Conservation (phyloP, 2,113 vertebrate species). For the Calyptomena viridis region DNA sequence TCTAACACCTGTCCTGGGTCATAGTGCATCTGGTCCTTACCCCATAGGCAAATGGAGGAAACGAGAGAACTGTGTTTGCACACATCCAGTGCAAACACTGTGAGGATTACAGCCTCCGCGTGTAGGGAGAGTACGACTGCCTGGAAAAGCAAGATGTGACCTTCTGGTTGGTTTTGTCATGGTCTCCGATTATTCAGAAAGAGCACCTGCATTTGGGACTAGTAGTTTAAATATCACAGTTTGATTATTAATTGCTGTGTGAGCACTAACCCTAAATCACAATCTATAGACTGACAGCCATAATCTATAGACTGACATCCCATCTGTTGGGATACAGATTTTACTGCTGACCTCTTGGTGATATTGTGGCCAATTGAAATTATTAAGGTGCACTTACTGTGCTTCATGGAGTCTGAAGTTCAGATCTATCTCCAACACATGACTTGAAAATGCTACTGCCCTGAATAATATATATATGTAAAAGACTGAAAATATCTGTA, state of each 20-base stretch:
- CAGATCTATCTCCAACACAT: background rate
- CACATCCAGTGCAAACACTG: background rate
- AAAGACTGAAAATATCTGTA: background rate
- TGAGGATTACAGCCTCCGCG: background rate
- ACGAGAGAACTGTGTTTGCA: background rate
- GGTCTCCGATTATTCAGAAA: background rate
- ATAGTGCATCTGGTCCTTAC: background rate
- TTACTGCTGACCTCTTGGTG: background rate
- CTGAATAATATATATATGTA: background rate
- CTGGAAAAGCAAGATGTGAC: background rate
- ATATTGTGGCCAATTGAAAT: background rate
- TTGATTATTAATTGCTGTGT: background rate
- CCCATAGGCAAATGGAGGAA: background rate
- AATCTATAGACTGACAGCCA: constrained; percentile 29
- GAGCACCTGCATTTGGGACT: background rate
- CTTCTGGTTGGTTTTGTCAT: constrained; percentile 7
- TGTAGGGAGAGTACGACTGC: background rate
- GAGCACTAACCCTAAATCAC: background rate
- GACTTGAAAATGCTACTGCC: background rate
- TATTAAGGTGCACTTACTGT: background rate
- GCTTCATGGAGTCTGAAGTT: background rate
- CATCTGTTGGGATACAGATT: background rate
- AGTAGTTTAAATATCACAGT: constrained; percentile 24
- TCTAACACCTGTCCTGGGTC: background rate
- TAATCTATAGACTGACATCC: too few relatives aligned